These are phyloP conservation scores for Sorex fumeus DNA, from an alignment of 2,113 vertebrate species.

Conservation along the genomic window DNA sequence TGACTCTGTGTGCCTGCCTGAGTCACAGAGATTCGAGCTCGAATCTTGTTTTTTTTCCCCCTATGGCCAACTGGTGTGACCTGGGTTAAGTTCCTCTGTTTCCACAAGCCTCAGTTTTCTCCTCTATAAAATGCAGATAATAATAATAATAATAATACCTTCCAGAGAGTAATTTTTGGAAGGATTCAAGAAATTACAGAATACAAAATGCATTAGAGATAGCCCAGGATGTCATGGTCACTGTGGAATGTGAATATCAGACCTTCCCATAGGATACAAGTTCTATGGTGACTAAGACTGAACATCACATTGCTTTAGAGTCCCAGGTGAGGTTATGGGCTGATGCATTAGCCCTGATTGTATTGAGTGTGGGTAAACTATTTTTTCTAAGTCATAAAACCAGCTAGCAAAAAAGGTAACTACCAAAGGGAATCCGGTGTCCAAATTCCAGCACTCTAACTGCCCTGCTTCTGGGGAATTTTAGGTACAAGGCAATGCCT, in stretches of 20 bases:
- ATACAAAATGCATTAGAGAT: neutral
- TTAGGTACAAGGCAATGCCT: neutral
- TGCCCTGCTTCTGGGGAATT: neutral
- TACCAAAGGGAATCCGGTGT: neutral
- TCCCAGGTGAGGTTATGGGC: too few species aligned
- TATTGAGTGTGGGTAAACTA: neutral
- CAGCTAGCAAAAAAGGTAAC: neutral
- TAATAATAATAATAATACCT: neutral
- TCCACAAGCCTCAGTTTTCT: neutral
- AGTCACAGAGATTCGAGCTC: neutral
- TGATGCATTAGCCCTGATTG: too few species aligned
- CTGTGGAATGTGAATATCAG: neutral
- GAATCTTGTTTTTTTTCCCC: neutral
- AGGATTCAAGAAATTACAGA: neutral
- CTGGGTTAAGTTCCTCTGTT: neutral
- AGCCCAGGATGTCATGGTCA: neutral
- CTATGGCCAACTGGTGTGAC: neutral
- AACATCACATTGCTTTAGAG: neutral
- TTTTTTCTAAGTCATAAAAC: neutral
- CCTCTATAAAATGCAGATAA: constrained; percentile 7
- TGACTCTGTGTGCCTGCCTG: neutral
- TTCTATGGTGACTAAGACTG: too few species aligned
- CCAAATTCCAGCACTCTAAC: neutral
- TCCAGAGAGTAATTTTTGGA: neutral
- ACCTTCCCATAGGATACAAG: neutral